Evolutionary conservation across 2,888 invertebrate genomes (phyloP).

Genomic region (Lottia scabra): DNA sequence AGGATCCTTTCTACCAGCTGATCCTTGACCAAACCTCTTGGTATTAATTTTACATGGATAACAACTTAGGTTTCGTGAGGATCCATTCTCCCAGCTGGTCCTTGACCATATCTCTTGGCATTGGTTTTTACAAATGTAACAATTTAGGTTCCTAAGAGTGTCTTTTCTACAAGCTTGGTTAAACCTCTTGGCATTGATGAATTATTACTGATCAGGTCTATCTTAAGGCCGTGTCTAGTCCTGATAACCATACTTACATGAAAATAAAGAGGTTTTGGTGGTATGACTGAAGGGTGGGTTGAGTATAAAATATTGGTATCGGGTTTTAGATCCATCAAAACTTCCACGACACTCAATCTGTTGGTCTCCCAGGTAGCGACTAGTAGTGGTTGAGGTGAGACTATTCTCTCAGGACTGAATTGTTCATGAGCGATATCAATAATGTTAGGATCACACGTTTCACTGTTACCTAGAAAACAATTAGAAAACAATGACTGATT

Average conservation of each 20-base stretch:
- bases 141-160: no score
- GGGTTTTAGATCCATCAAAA: conserved; percentile 52
- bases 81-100: no score
- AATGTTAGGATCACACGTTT: conserved; percentile 49
- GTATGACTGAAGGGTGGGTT: conserved; percentile 32
- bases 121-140: no score
- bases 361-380: conserved; percentile 60
- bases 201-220: no score
- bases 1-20: no score
- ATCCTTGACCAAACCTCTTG: no score
- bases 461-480: conserved; percentile 41
- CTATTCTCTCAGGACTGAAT: conserved; percentile 42
- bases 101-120: no score
- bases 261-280: conserved; percentile 56
- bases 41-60: no score
- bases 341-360: conserved; percentile 51
- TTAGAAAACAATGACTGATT: background rate
- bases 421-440: conserved; percentile 52
- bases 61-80: no score
- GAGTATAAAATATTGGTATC: conserved; percentile 50
- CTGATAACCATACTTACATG: conserved; percentile 52
- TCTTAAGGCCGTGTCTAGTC: no score
- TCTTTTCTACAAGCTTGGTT: no score
- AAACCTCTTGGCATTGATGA: no score
- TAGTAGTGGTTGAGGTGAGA: conserved; percentile 50